Conservation (phyloP, 2,797 vertebrate species). For the Macropus fuliginosus region DNA sequence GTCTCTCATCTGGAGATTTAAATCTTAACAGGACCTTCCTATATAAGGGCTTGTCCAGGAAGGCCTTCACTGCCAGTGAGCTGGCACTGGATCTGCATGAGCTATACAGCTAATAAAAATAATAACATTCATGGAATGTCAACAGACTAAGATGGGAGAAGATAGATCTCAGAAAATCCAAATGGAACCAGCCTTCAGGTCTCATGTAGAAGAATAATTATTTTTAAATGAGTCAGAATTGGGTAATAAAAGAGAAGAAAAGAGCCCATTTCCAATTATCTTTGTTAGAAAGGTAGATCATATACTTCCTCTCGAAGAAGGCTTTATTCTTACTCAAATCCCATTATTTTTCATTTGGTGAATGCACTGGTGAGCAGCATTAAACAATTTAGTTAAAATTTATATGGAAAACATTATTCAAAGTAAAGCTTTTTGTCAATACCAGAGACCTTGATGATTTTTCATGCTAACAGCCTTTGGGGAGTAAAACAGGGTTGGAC, state of each 20-base stretch:
- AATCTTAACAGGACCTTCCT: background rate
- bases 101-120: background rate
- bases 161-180: background rate
- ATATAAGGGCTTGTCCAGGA: background rate
- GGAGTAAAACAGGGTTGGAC: background rate
- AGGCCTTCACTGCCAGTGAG: background rate
- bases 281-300: background rate
- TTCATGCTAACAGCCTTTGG: background rate
- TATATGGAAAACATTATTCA: slow-evolving; percentile 1
- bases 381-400: background rate
- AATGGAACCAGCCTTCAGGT: background rate
- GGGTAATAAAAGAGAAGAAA: background rate
- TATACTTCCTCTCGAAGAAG: background rate
- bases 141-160: background rate
- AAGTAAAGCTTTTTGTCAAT: background rate
- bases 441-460: background rate
- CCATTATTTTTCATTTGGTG: background rate
- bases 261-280: background rate
- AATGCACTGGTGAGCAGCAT: background rate
- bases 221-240: background rate
- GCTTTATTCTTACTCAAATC: background rate
- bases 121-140: background rate
- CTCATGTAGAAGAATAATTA: background rate
- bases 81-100: background rate
- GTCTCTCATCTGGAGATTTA: background rate